A percentile compares a stretch with the other conserved stretches of the same genome.
phyloP scores from a whole-genome alignment of 2,888 invertebrate species.

The Drosophila picticornis region DNA sequence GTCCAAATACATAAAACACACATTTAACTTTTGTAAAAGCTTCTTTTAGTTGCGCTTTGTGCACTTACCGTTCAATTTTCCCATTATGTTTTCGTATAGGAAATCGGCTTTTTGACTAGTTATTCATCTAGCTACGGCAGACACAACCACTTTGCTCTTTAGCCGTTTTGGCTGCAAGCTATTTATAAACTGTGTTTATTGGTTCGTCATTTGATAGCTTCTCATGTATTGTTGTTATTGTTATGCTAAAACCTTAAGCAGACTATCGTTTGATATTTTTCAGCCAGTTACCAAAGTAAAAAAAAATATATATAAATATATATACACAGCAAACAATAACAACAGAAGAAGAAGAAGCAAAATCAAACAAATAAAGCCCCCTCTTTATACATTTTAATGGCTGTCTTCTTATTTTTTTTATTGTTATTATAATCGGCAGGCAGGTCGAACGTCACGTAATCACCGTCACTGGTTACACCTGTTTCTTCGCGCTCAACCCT shows the following conservation, averaged over 20 bases:
- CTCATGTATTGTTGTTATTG: constrained; percentile 33
- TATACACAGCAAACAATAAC: constrained; percentile 18
- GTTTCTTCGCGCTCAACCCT: constrained; percentile 49
- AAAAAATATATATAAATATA: background rate
- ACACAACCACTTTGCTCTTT: constrained; percentile 56
- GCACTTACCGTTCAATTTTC: background rate
- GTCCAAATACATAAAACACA: background rate
- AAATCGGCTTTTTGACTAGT: constrained; percentile 4
- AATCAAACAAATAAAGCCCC: constrained; percentile 32
- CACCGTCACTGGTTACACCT: constrained; percentile 76
- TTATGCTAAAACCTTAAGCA: constrained; percentile 60
- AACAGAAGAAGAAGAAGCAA: constrained; percentile 21
- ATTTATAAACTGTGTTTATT: constrained; percentile 66
- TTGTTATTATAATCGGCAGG: constrained; percentile 70
- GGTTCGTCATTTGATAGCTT: constrained; percentile 57
- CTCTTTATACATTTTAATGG: constrained; percentile 41
- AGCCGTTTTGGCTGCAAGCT: constrained; percentile 36
- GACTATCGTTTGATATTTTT: constrained; percentile 73
- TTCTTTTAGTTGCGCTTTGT: background rate
- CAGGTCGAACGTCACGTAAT: constrained; percentile 72
- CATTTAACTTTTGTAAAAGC: background rate
- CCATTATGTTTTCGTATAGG: constrained; percentile 6
- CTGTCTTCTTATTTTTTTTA: constrained; percentile 45
- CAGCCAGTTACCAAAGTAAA: constrained; percentile 37
- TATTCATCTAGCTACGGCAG: constrained; percentile 4